phyloP scores from a whole-genome alignment of 2,113 vertebrate genomes.

The Salvelinus fontinalis region DNA sequence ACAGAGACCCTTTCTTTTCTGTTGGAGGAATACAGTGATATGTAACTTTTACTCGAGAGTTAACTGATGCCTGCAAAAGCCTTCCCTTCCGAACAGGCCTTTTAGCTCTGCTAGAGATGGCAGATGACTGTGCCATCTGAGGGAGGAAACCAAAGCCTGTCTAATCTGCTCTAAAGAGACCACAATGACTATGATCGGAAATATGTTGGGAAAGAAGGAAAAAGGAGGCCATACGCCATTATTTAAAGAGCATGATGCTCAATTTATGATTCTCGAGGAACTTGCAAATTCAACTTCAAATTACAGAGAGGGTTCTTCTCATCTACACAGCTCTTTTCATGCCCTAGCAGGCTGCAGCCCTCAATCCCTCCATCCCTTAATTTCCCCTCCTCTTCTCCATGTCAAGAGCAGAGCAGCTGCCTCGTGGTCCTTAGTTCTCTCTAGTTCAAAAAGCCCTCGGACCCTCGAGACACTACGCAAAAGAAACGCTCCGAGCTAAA shows the following conservation, averaged over 20 bases:
- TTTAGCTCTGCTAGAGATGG: neutral
- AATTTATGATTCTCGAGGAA: conserved; percentile 48
- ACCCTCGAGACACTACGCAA: conserved; percentile 8
- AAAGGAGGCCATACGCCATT: conserved; percentile 1
- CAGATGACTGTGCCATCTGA: neutral
- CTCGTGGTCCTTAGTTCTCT: conserved; percentile 35
- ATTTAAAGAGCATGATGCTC: conserved; percentile 43
- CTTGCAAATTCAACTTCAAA: conserved; percentile 40
- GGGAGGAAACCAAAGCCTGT: neutral
- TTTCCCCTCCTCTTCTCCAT: neutral
- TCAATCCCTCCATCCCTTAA: neutral
- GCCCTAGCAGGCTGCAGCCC: neutral
- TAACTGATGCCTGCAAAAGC: neutral
- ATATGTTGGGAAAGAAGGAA: neutral
- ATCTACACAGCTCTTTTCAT: neutral
- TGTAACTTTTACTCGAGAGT: neutral
- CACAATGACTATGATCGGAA: neutral
- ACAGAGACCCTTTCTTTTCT: neutral
- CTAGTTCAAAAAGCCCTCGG: conserved; percentile 32
- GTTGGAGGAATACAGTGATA: neutral
- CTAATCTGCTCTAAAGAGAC: neutral
- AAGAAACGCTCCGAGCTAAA: neutral
- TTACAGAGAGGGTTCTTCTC: conserved; percentile 15
- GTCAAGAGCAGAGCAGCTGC: conserved; percentile 20
- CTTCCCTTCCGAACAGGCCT: neutral